phyloP scores from a whole-genome alignment of 2,888 invertebrate species.

The Lamellibrachia satsuma region DNA sequence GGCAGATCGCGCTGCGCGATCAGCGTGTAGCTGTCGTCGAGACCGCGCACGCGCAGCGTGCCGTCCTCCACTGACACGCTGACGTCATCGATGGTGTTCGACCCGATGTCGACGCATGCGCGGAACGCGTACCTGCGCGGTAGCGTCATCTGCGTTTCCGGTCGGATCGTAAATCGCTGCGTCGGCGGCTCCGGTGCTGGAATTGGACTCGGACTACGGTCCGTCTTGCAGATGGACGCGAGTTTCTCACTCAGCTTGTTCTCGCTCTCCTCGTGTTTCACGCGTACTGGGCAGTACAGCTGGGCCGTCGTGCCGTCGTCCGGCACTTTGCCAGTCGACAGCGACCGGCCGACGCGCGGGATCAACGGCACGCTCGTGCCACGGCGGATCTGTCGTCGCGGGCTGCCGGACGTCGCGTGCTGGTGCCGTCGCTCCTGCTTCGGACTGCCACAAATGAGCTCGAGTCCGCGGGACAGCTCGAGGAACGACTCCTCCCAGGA shows the following conservation, averaged over 20 bases:
- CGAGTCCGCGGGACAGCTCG: constrained; percentile 26
- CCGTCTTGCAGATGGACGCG: constrained; percentile 28
- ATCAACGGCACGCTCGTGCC: neutral
- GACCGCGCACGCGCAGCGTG: constrained; percentile 1
- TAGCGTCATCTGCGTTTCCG: neutral
- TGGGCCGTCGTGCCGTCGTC: neutral
- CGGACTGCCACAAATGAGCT: constrained; percentile 33
- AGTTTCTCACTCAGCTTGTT: constrained; percentile 32
- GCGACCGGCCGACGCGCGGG: neutral
- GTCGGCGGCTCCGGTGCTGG: neutral
- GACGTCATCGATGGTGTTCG: neutral
- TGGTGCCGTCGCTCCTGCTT: neutral
- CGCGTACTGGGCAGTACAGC: constrained; percentile 23
- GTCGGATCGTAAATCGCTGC: neutral
- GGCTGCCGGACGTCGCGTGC: neutral
- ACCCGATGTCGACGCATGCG: neutral
- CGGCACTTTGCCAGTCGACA: neutral
- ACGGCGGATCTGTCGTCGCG: neutral
- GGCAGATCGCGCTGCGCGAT: constrained; percentile 18
- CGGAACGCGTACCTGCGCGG: neutral
- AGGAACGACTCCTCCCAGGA: constrained; percentile 33
- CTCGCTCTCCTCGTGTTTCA: constrained; percentile 32
- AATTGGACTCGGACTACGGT: constrained; percentile 24
- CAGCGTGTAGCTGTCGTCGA: neutral
- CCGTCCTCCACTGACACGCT: constrained; percentile 12